These are phyloP conservation scores for Oryzias sinensis DNA, from an alignment of 2,797 vertebrate genomes.

Conservation along the genomic window DNA sequence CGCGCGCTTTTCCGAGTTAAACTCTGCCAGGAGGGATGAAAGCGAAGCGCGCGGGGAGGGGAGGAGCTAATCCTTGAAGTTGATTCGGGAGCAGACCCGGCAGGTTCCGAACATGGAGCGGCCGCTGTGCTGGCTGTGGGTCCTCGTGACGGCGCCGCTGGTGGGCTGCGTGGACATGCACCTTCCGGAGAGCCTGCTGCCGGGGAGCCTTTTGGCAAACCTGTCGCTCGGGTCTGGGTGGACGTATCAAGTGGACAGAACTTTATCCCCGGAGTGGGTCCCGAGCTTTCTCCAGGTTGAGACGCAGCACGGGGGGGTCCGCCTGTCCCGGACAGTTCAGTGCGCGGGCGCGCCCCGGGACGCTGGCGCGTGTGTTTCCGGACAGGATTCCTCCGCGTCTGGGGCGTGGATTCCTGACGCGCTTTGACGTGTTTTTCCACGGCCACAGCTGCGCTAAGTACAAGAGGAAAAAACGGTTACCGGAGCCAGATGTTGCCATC, in stretches of 20 bases:
- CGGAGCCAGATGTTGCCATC: conserved; percentile 68
- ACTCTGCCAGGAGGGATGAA: conserved; percentile 72
- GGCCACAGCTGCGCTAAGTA: conserved; percentile 79
- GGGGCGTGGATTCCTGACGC: conserved; percentile 65
- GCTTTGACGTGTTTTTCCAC: conserved; percentile 76
- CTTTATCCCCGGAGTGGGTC: conserved; percentile 57
- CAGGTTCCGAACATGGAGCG: conserved; percentile 71
- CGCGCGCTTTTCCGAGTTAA: conserved; percentile 45
- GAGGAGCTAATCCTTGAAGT: conserved; percentile 64
- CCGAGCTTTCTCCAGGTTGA: conserved; percentile 65
- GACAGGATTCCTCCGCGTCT: conserved; percentile 54
- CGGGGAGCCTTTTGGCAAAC: conserved; percentile 74
- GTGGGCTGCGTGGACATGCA: conserved; percentile 81
- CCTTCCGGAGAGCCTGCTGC: conserved; percentile 68
- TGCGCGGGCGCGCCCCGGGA: conserved; percentile 68
- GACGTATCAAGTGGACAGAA: conserved; percentile 76
- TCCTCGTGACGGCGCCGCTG: conserved; percentile 62
- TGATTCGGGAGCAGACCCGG: conserved; percentile 53
- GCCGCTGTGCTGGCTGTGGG: conserved; percentile 66
- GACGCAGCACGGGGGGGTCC: conserved; percentile 60
- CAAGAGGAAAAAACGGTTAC: conserved; percentile 67
- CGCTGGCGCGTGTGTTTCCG: conserved; percentile 72
- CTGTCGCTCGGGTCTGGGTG: conserved; percentile 79
- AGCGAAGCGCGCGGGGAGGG: conserved; percentile 63
- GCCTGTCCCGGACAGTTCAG: conserved; percentile 59